Evolutionary conservation across 2,113 vertebrate genomes (phyloP), one percentile per base, ranked within the genome.

Genomic region (Mustelus asterias): DNA sequence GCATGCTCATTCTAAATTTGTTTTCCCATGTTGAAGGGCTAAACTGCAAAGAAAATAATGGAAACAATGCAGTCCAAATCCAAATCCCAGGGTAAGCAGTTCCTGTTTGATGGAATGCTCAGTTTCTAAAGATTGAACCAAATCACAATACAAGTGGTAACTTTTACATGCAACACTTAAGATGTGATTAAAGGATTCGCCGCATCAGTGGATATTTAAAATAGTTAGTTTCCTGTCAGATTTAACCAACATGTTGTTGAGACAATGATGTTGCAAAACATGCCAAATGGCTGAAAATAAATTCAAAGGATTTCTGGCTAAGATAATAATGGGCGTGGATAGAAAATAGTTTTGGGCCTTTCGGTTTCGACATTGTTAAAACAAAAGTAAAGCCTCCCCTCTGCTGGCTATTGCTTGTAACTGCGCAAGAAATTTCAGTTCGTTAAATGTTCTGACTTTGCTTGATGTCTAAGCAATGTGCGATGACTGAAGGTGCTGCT

Each of bases 11-110:
- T 41, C 13, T 48, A 44, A 72, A 95, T 95, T 95, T 95, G 67
- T 33, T 95, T 72, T 95, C 94, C 69, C 94, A 72, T 18, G 69
- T 48, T 54, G 24, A 72, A 95, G 69, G 41, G 69, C 94, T 95
- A 72, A 76, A 95, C 41, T 70, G 94, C 94, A 72, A 76, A 48
- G 69, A 95, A 95, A 95, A 95, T 95, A 95, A 72, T 70, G 94
- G 94, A 95, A 95, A 95, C 94, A 95, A 95, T 29, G 94, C 48
- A 14, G 16, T 76, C 10, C 41, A 54, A 54, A 76, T 54, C 67
- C 94, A 70, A 70, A 48, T 94, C 93, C 65, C 93, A 44, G 37
- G 10, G 63, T 24, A 94, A 18, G n/a, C 22, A 69, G 92, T 69
- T 94, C 92, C 92, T 94, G 65, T 94, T 44, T 24, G 41, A 41